phyloP scores from a whole-genome alignment of 1,140 invertebrate genomes.

The Hormaphis cornu region DNA sequence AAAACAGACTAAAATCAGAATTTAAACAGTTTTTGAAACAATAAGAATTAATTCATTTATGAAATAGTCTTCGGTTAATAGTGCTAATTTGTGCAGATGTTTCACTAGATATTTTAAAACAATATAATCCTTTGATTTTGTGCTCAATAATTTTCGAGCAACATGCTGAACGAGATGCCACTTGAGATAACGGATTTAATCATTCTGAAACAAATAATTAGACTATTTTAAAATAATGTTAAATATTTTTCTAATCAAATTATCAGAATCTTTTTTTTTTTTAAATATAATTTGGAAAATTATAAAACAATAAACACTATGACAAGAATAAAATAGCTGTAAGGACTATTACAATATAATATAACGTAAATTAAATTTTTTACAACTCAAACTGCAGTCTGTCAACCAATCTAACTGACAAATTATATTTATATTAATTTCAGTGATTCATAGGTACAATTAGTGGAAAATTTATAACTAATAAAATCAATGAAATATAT shows the following conservation, averaged over 20 bases:
- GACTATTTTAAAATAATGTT: neutral
- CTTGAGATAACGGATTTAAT: conserved; percentile 14
- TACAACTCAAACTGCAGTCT: no score
- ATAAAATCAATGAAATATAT: no score
- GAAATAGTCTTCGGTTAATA: neutral
- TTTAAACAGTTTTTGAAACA: neutral
- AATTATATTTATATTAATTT: no score
- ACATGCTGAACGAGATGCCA: neutral
- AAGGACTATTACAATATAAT: no score
- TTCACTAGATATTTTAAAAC: neutral
- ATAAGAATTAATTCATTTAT: neutral
- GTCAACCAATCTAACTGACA: no score
- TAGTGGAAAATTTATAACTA: no score
- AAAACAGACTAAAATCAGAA: neutral
- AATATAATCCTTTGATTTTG: neutral
- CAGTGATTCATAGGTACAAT: no score
- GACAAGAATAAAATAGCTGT: no score
- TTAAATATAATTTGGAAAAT: no score
- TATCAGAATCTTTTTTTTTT: no score
- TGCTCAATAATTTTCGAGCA: neutral
- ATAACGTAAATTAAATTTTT: no score
- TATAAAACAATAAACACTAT: no score
- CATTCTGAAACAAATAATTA: neutral
- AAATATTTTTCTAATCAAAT: neutral
- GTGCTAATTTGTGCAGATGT: neutral